A percentile compares a stretch with the other conserved stretches of the same genome.
Evolutionary conservation across 2,888 invertebrate genomes (phyloP).

Genomic region (Drosophila pseudotakahashii): DNA sequence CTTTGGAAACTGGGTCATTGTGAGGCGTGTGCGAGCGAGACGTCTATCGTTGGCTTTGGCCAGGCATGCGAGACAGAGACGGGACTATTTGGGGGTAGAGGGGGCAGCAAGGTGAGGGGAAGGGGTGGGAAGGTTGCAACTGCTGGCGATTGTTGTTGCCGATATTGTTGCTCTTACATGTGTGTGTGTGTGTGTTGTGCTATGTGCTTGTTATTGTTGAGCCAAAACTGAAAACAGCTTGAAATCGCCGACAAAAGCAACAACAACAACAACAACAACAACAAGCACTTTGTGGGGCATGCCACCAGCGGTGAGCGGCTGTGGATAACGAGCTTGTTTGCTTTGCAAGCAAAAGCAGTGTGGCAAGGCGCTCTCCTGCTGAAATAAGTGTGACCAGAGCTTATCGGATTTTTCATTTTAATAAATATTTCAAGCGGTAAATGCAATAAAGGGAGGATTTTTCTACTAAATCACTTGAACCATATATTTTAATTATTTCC

Average conservation of each 20-base stretch:
- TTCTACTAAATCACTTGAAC: too few species aligned
- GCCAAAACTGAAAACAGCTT: slow-evolving; percentile 40
- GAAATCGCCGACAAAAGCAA: slow-evolving; percentile 34
- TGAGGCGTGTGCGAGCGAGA: slow-evolving; percentile 70
- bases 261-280: slow-evolving; percentile 16
- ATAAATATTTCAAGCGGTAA: too few species aligned
- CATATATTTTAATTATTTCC: too few species aligned
- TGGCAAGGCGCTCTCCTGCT: neutral
- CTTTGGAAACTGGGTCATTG: slow-evolving; percentile 81
- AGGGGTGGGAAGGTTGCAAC: slow-evolving; percentile 36
- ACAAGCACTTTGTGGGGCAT: slow-evolving; percentile 59
- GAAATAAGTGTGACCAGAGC: slow-evolving; percentile 4
- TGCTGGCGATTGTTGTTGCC: slow-evolving; percentile 57
- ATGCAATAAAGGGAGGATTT: too few species aligned
- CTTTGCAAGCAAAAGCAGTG: slow-evolving; percentile 14
- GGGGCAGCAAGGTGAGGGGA: slow-evolving; percentile 28
- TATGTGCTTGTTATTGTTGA: slow-evolving; percentile 43
- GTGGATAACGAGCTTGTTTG: slow-evolving; percentile 39
- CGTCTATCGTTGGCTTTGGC: slow-evolving; percentile 24
- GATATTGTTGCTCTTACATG: slow-evolving; percentile 7
- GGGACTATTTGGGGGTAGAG: slow-evolving; percentile 3
- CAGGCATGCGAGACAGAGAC: slow-evolving; percentile 22
- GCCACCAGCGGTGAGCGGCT: slow-evolving; percentile 55
- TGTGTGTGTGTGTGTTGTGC: neutral
- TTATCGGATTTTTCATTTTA: too few species aligned